Base-by-base conservation (phyloP, 1,140 invertebrate species). In the Pogonus chalceus region DNA sequence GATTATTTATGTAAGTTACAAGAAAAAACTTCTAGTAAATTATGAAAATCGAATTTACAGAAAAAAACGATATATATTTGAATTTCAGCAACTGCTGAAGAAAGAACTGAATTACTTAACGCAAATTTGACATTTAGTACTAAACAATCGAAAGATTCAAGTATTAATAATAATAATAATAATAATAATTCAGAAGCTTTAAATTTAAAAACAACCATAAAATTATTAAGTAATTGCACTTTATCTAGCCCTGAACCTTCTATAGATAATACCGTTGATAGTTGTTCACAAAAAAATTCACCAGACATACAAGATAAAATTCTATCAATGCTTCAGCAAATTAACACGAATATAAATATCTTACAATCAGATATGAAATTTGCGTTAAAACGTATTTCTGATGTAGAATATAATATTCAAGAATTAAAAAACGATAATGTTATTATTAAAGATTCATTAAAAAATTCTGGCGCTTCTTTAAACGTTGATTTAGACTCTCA, bases 1-100 rank as follows among this genome's bases (percentile, higher is more conserved):
- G 56, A 57, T 2, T 58, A 60, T 58, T 48, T 63, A 14, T 21
- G 61, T 63, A 58, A 63, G 56, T 60, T 43, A 12, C 4, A 4
- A 31, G 4, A 31, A 31, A 31, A 7, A 7, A 7, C 4, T 14
- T 31, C 26, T 31, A 4, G 4, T 31, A 14, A 31, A 31, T 31
- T 31, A 14, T 31, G 26, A 31, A 31, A n/a, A n/a, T n/a, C n/a
- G n/a, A n/a, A n/a, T n/a, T n/a, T n/a, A n/a, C n/a, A n/a, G n/a
- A n/a, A n/a, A n/a, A n/a, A n/a, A n/a, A n/a, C n/a, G n/a, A n/a
- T n/a, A n/a, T n/a, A n/a, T n/a, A n/a, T n/a, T n/a, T n/a, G n/a
- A n/a, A n/a, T n/a, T n/a, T n/a, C n/a, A n/a, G n/a, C n/a, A n/a
- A n/a, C n/a, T n/a, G n/a, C n/a, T n/a, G n/a, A n/a, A n/a, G n/a